These are phyloP conservation scores for Helicolenus hilgendorfi DNA, from an alignment of 2,797 vertebrate genomes.

Conservation along the genomic window DNA sequence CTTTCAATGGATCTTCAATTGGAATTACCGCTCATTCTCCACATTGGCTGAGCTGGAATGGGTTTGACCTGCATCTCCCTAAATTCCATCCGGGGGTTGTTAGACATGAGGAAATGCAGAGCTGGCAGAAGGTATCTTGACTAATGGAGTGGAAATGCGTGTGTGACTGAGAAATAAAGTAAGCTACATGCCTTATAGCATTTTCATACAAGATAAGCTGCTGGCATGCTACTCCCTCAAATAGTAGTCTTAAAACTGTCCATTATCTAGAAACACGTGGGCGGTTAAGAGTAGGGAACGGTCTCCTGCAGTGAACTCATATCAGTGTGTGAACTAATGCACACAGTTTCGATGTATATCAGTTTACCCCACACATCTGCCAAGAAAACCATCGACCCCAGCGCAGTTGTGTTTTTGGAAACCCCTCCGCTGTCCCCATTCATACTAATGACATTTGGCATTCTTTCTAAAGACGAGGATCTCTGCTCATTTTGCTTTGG, in stretches of 20 bases:
- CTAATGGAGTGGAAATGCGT: constrained; percentile 72
- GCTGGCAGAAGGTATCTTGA: constrained; percentile 67
- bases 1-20: constrained; percentile 66
- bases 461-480: constrained; percentile 58
- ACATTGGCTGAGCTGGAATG: constrained; percentile 42
- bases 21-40: constrained; percentile 60
- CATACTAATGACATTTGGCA: constrained; percentile 80
- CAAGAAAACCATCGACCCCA: constrained; percentile 56
- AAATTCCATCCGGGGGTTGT: constrained; percentile 67
- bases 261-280: constrained; percentile 66
- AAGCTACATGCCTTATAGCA: constrained; percentile 48
- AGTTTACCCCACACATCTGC: constrained; percentile 53
- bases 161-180: constrained; percentile 53
- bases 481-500: constrained; percentile 71
- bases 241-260: constrained; percentile 62
- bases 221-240: constrained; percentile 52
- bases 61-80: constrained; percentile 65
- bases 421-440: constrained; percentile 65
- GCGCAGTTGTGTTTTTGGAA: constrained; percentile 64
- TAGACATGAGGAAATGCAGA: constrained; percentile 57
- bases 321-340: constrained; percentile 12
- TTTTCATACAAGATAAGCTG: constrained; percentile 62
- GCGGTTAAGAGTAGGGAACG: constrained; percentile 51
- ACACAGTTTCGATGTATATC: constrained; percentile 38
- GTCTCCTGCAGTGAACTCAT: constrained; percentile 28